phyloP scores from a whole-genome alignment of 2,888 invertebrate species.

The Leptopilina drosophilae region DNA sequence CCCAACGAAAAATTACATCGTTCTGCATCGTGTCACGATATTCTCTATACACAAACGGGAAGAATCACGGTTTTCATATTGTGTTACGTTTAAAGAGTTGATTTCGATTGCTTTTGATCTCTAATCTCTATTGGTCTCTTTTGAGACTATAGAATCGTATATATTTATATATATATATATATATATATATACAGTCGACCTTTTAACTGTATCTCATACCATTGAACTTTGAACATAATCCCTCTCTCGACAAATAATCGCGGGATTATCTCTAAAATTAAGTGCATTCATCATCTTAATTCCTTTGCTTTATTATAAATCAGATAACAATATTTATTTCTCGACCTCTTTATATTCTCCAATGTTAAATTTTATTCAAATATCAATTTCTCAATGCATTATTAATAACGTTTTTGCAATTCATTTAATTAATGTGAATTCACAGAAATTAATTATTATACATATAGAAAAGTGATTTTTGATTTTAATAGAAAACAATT shows the following conservation, averaged over 20 bases:
- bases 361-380: neutral
- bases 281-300: slow-evolving; percentile 16
- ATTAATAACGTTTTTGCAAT: too few species aligned
- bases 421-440: too few species aligned
- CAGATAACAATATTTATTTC: neutral
- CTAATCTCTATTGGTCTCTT: slow-evolving; percentile 37
- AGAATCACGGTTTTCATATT: slow-evolving; percentile 43
- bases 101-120: slow-evolving; percentile 48
- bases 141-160: slow-evolving; percentile 41
- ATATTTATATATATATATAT: neutral
- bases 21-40: slow-evolving; percentile 47
- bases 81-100: slow-evolving; percentile 46
- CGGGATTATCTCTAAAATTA: slow-evolving; percentile 14
- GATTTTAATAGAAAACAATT: too few species aligned
- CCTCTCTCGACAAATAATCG: neutral
- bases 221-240: slow-evolving; percentile 42
- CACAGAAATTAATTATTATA: too few species aligned
- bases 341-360: neutral
- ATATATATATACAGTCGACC: neutral
- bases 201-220: slow-evolving; percentile 43
- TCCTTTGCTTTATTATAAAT: slow-evolving; percentile 10
- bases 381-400: neutral
- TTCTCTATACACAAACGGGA: slow-evolving; percentile 42
- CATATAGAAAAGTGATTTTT: too few species aligned
- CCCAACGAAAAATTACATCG: slow-evolving; percentile 61